Percentiles rank a stretch among this genome's conserved stretches.
Conservation (phyloP, 1,140 invertebrate species). For the Zaprionus lachaisei region DNA sequence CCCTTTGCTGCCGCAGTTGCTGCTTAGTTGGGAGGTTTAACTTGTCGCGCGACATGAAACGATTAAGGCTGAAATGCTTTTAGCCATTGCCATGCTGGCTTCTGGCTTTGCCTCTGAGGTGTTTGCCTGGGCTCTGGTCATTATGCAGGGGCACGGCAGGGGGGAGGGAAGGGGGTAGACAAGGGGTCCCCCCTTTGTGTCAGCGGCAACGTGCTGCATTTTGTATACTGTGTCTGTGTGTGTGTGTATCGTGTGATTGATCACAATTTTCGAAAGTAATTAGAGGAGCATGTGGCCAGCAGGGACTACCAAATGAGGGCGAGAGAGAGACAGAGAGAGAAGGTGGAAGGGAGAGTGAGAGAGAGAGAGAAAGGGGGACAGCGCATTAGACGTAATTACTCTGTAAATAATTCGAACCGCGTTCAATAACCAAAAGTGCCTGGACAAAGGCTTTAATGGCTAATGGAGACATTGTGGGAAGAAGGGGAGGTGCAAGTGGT, state of each 20-base stretch:
- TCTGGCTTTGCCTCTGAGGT: conserved; percentile 48
- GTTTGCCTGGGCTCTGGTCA: conserved; percentile 43
- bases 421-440: conserved; percentile 28
- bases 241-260: conserved; percentile 63
- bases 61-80: conserved; percentile 69
- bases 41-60: conserved; percentile 68
- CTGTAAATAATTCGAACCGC: conserved; percentile 61
- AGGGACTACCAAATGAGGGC: conserved; percentile 7
- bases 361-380: neutral
- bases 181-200: neutral
- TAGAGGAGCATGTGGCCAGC: conserved; percentile 53
- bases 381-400: conserved; percentile 66
- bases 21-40: conserved; percentile 35
- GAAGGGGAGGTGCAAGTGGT: too few species aligned
- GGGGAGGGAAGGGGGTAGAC: neutral
- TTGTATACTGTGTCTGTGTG: conserved; percentile 4
- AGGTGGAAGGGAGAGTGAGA: neutral
- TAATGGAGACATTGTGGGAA: conserved; percentile 3
- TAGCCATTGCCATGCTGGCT: conserved; percentile 62
- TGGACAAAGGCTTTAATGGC: conserved; percentile 30
- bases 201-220: conserved; percentile 22
- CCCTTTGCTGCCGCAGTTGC: neutral
- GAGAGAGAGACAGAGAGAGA: neutral
- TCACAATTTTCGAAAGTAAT: conserved; percentile 75
- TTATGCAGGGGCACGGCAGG: conserved; percentile 26